phyloP scores from a whole-genome alignment of 2,888 invertebrate genomes.

The Plebejus anna region DNA sequence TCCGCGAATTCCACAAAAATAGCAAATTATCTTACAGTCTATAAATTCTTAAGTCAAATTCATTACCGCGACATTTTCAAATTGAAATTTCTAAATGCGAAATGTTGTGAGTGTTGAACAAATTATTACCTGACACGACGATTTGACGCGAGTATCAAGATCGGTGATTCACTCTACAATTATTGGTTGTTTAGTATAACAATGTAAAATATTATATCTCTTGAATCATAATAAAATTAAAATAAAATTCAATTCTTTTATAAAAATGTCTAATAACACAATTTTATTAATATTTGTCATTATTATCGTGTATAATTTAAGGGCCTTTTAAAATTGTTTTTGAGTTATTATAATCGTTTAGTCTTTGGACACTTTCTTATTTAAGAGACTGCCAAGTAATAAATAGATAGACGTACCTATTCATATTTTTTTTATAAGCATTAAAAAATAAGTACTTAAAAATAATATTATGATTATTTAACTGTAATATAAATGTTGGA shows the following conservation, averaged over 20 bases:
- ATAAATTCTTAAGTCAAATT: conserved; percentile 21
- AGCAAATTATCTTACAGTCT: conserved; percentile 14
- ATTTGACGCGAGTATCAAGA: background rate
- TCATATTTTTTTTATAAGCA: too few relatives aligned
- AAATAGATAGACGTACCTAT: too few relatives aligned
- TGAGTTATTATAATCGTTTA: background rate
- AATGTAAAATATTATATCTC: background rate
- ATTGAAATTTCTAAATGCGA: conserved; percentile 10
- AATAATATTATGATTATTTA: too few relatives aligned
- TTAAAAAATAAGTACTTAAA: too few relatives aligned
- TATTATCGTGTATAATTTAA: background rate
- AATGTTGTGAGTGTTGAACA: conserved; percentile 18
- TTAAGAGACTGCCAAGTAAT: too few relatives aligned
- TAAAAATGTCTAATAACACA: background rate
- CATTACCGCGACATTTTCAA: background rate
- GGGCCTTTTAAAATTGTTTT: conserved; percentile 1
- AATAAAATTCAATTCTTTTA: background rate
- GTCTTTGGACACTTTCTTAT: background rate
- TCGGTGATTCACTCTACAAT: background rate
- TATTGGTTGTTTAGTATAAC: conserved; percentile 11
- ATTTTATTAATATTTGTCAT: background rate
- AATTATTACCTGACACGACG: conserved; percentile 1
- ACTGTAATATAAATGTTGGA: too few relatives aligned
- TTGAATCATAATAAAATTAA: background rate
- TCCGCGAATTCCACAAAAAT: conserved; percentile 14